Evolutionary conservation across 2,797 vertebrate species (phyloP).

Genomic region (Girardinus metallicus): DNA sequence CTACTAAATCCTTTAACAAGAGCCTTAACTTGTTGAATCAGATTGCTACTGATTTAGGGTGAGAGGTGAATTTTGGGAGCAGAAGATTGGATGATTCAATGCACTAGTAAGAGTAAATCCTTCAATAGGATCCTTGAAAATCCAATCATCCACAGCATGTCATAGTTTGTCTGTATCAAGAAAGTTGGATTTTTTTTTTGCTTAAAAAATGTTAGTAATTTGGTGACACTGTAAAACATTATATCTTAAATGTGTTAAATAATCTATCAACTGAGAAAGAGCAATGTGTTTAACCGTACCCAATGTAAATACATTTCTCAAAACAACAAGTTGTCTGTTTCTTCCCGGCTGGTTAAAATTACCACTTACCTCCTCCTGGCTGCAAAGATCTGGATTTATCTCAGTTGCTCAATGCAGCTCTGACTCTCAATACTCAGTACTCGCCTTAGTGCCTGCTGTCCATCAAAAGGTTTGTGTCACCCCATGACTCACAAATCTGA

Average conservation of each 20-base stretch:
- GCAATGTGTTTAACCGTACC: neutral
- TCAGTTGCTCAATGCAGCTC: no score
- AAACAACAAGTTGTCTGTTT: neutral
- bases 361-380: no score
- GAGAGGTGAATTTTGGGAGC: conserved; percentile 42
- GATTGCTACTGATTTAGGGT: conserved; percentile 75
- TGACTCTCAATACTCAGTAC: no score
- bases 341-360: no score
- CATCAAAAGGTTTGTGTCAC: no score
- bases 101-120: conserved; percentile 34
- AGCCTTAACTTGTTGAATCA: conserved; percentile 77
- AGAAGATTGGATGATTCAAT: conserved; percentile 55
- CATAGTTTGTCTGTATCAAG: conserved; percentile 24
- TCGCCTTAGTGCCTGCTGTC: no score
- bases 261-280: neutral
- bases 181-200: conserved; percentile 35
- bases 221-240: conserved; percentile 16
- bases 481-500: no score
- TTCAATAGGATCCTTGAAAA: conserved; percentile 39
- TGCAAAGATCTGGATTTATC: no score
- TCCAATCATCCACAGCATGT: conserved; percentile 26
- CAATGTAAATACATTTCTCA: neutral
- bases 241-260: conserved; percentile 23
- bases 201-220: conserved; percentile 28
- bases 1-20: conserved; percentile 75